Base-by-base conservation (phyloP, 1,140 invertebrate genomes). In the Philopotamus ludificatus region DNA sequence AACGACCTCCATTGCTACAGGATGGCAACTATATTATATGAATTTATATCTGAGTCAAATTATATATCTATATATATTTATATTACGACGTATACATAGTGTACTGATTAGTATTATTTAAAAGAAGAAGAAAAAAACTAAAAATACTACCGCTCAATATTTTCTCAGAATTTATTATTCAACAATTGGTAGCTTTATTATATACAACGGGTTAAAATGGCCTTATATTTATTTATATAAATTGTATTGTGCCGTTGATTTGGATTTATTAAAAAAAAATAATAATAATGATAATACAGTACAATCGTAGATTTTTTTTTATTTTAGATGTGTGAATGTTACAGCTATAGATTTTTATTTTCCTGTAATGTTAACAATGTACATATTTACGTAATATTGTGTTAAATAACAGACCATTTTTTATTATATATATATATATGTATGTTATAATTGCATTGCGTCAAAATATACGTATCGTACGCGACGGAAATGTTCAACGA, bases 171-270 rank as follows among this genome's bases (percentile, higher is more conserved):
- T 60, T 60, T 58, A 53, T 25, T 47, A 47, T 44, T 47, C 41
- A 22, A 60, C 42, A 25, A 60, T 60, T 60, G 57, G 57, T 60
- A 60, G 57, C 57, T 60, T 60, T 60, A 60, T 60, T 60, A 34
- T 60, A 60, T 47, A 60, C 57, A 49, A 60, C 57, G 57, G 53
- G 57, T 60, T 60, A 10, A 60, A 26, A 60, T 60, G 57, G 57
- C 57, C 57, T 60, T 60, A 60, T 60, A 42, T 60, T 57, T 57
- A 16, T 60, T 60, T 60, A 60, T 47, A 47, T n/a, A n/a, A n/a
- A n/a, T 60, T 34, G 44, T 16, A 60, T 18, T 58, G 28, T 18
- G 53, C 20, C 18, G 2, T 25, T 25, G 16, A 53, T 22, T 53
- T 57, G 15, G 16, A 39, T 34, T 34, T 34, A 7, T 34, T 34